phyloP scores from a whole-genome alignment of 2,797 vertebrate genomes.

The Toxotes lorentzi region DNA sequence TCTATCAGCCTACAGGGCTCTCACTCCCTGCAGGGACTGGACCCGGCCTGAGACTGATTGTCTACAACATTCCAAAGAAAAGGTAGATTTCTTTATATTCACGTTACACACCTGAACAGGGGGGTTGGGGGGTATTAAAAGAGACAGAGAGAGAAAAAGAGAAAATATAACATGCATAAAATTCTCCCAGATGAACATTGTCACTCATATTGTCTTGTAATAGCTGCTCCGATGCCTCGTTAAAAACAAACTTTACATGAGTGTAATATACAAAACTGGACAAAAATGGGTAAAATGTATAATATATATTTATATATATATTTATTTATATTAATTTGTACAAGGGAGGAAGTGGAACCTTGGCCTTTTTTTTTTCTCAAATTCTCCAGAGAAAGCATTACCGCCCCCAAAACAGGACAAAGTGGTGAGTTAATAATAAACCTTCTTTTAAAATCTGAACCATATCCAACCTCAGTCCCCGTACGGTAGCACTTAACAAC shows the following conservation, averaged over 20 bases:
- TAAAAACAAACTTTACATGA: conserved; percentile 84
- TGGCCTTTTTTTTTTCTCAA: conserved; percentile 68
- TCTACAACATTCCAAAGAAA: conserved; percentile 86
- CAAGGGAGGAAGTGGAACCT: conserved; percentile 89
- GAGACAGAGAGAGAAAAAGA: conserved; percentile 65
- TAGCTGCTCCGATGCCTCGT: conserved; percentile 86
- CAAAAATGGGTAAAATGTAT: conserved; percentile 87
- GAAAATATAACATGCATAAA: conserved; percentile 85
- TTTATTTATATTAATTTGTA: conserved; percentile 87
- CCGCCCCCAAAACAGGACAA: conserved; percentile 53
- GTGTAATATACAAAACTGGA: conserved; percentile 86
- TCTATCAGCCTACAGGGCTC: conserved; percentile 79
- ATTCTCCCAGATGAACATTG: conserved; percentile 83
- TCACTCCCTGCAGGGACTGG: conserved; percentile 79
- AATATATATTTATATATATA: conserved; percentile 83
- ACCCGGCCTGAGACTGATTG: conserved; percentile 88
- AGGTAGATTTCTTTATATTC: conserved; percentile 81
- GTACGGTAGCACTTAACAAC: conserved; percentile 78
- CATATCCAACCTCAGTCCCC: conserved; percentile 65
- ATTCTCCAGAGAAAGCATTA: conserved; percentile 73
- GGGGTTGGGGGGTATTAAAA: conserved; percentile 55
- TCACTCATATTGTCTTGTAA: conserved; percentile 83
- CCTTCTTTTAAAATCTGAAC: conserved; percentile 62
- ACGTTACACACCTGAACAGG: conserved; percentile 81
- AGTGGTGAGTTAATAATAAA: conserved; percentile 64